Evolutionary conservation across 2,888 invertebrate genomes (phyloP).

Genomic region (Lypha dubia): DNA sequence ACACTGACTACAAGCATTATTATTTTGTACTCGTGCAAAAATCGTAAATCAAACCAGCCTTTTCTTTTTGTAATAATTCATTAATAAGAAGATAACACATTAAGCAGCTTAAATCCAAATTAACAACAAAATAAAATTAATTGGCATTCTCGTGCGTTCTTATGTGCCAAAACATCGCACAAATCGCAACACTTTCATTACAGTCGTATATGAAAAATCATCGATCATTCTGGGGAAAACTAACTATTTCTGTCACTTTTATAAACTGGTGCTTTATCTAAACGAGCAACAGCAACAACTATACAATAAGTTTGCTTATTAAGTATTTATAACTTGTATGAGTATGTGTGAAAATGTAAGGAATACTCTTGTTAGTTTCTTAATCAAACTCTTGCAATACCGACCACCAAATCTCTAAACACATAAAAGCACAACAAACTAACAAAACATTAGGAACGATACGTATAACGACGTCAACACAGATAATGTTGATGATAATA

Average conservation of each 20-base stretch:
- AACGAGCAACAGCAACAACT: background rate
- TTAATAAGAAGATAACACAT: background rate
- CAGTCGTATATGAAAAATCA: background rate
- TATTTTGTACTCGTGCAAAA: no score
- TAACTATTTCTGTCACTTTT: background rate
- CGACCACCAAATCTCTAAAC: background rate
- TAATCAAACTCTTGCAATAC: background rate
- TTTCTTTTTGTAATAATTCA: no score
- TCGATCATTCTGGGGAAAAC: conserved; percentile 7
- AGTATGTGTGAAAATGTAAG: background rate
- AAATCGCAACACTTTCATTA: background rate
- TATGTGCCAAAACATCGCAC: no score
- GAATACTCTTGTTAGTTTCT: background rate
- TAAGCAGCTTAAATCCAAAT: conserved; percentile 1
- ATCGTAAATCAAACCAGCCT: no score
- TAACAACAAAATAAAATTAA: background rate
- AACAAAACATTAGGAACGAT: conserved; percentile 9
- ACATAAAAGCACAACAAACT: background rate
- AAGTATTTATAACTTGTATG: background rate
- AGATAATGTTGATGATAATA: conserved; percentile 10
- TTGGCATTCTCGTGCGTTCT: background rate
- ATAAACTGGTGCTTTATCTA: background rate
- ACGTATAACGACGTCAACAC: conserved; percentile 21
- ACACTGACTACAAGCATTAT: no score
- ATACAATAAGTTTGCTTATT: background rate